A percentile compares a stretch with the other conserved stretches of the same genome.
phyloP scores from a whole-genome alignment of 2,113 vertebrate genomes.

The Neodontobutis hainanensis region DNA sequence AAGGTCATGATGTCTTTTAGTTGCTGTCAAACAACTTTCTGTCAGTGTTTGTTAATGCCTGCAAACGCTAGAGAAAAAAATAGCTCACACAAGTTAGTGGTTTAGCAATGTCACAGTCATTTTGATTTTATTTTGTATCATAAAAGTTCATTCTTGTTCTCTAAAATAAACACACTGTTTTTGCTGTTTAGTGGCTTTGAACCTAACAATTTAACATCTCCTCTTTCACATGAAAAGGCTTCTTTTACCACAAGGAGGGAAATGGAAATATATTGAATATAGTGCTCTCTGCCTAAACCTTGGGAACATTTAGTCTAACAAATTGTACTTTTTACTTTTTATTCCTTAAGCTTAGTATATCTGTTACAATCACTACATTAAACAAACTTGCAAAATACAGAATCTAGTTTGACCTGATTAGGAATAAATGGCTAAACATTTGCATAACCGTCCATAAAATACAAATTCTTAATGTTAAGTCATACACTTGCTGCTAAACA shows the following conservation, averaged over 20 bases:
- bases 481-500: slow-evolving; percentile 2
- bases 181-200: not conserved
- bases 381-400: too few species aligned
- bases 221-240: not conserved
- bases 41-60: too few species aligned
- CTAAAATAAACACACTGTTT: not conserved
- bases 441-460: not conserved
- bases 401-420: not conserved
- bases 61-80: too few species aligned
- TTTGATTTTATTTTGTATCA: not conserved
- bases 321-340: not conserved
- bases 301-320: not conserved
- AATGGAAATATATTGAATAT: not conserved
- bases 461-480: not conserved
- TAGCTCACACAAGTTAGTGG: not conserved
- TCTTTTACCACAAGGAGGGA: too few species aligned
- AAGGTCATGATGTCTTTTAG: too few species aligned
- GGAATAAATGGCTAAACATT: not conserved
- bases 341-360: not conserved
- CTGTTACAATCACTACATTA: too few species aligned
- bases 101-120: slow-evolving; percentile 8
- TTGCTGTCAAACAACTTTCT: too few species aligned
- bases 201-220: not conserved
- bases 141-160: not conserved
- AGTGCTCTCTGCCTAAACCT: not conserved